These are phyloP conservation scores for Pseudoatta argentina DNA, from an alignment of 1,140 invertebrate species.

Conservation along the genomic window DNA sequence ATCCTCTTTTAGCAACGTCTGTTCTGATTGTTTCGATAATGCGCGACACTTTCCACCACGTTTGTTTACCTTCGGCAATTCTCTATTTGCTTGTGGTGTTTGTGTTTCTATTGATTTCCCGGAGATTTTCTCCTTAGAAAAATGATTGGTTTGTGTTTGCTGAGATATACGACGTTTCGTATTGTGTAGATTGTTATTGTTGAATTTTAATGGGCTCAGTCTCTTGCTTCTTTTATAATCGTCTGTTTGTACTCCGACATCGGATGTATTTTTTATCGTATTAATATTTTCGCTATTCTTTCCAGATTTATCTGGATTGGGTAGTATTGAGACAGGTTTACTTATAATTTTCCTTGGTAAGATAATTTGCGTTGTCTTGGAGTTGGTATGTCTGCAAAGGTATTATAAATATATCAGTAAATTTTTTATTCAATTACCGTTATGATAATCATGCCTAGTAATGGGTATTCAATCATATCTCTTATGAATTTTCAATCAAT, in stretches of 20 bases:
- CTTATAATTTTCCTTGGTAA: slow-evolving; percentile 37
- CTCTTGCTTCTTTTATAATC: slow-evolving; percentile 77
- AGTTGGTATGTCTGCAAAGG: slow-evolving; percentile 59
- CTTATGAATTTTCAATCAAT: no score
- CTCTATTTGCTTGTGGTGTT: slow-evolving; percentile 75
- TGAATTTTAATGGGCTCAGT: slow-evolving; percentile 71
- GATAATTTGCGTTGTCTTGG: slow-evolving; percentile 54
- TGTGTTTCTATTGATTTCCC: slow-evolving; percentile 86
- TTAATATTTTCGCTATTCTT: neutral
- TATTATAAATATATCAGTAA: slow-evolving; percentile 17
- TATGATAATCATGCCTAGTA: neutral
- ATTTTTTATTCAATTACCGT: neutral
- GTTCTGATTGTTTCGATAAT: slow-evolving; percentile 66
- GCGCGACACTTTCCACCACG: slow-evolving; percentile 64
- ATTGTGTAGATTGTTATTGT: slow-evolving; percentile 72
- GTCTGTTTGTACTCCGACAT: slow-evolving; percentile 84
- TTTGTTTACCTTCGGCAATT: slow-evolving; percentile 75
- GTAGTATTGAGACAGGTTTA: slow-evolving; percentile 77
- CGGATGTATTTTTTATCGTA: slow-evolving; percentile 72
- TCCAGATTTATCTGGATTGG: slow-evolving; percentile 61
- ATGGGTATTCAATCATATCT: no score
- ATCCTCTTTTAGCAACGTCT: slow-evolving; percentile 76
- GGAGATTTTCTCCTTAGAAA: slow-evolving; percentile 76
- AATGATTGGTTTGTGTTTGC: slow-evolving; percentile 85
- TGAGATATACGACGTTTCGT: slow-evolving; percentile 82